phyloP scores from a whole-genome alignment of 2,113 vertebrate species.

The Tapirus terrestris region DNA sequence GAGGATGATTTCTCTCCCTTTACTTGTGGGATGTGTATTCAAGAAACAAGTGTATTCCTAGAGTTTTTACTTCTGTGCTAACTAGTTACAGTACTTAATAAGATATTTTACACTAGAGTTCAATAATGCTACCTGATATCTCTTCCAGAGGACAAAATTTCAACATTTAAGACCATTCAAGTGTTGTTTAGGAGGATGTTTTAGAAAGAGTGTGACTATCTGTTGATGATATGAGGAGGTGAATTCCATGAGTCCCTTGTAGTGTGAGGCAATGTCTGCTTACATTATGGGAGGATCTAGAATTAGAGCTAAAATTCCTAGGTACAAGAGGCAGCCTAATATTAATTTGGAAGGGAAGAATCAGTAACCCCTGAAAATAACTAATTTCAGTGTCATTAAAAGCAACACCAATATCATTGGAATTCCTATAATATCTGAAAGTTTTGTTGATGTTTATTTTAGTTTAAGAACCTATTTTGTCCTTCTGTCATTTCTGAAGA shows the following conservation, averaged over 20 bases:
- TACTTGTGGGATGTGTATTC: neutral
- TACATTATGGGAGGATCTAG: neutral
- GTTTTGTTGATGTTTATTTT: neutral
- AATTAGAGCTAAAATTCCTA: neutral
- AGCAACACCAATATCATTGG: neutral
- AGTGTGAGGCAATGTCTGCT: neutral
- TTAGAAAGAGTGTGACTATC: neutral
- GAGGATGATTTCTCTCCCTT: neutral
- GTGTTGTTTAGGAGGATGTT: neutral
- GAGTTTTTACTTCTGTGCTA: neutral
- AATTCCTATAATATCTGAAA: neutral
- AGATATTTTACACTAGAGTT: neutral
- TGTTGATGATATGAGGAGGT: neutral
- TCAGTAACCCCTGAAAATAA: neutral
- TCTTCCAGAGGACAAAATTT: neutral
- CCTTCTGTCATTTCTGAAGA: neutral
- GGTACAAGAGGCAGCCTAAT: neutral
- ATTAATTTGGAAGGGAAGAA: neutral
- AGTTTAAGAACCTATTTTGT: neutral
- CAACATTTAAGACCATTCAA: neutral
- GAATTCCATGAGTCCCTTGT: neutral
- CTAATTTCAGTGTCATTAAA: neutral
- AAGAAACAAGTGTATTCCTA: neutral
- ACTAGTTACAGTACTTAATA: neutral
- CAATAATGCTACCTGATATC: neutral